A percentile compares a stretch with the other conserved stretches of the same genome.
Conservation (phyloP, 2,888 invertebrate genomes). For the Sarcophaga caerulescens region DNA sequence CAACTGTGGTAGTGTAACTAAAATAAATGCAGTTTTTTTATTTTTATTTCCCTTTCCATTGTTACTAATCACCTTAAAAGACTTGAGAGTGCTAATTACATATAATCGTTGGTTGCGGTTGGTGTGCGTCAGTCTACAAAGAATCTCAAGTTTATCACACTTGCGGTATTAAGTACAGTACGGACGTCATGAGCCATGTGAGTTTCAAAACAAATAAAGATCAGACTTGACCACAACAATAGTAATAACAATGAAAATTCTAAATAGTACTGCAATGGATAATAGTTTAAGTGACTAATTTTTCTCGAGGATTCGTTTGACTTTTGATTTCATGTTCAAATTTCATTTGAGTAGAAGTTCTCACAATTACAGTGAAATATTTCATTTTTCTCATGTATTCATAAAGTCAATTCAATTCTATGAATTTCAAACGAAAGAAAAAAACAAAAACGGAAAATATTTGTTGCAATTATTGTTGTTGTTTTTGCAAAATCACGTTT, state of each 20-base stretch:
- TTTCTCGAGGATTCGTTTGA: too few relatives aligned
- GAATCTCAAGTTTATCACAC: conserved; percentile 44
- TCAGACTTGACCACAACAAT: background rate
- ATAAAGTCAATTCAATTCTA: conserved; percentile 41
- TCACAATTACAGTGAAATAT: background rate
- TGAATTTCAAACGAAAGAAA: conserved; percentile 3
- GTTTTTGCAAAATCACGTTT: conserved; percentile 24
- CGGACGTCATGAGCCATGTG: conserved; percentile 8
- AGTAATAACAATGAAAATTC: background rate
- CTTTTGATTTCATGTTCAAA: too few relatives aligned
- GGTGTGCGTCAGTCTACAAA: conserved; percentile 47
- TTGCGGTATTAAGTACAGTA: conserved; percentile 17
- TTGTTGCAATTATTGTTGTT: background rate
- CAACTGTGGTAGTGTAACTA: background rate
- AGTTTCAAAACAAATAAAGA: background rate
- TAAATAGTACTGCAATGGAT: background rate
- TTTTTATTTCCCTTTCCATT: background rate
- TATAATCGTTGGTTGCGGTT: conserved; percentile 46
- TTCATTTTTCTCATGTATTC: conserved; percentile 2
- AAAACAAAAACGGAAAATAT: too few relatives aligned
- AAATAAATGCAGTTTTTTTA: background rate
- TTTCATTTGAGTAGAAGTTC: too few relatives aligned
- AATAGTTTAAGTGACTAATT: background rate
- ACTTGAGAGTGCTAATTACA: conserved; percentile 54
- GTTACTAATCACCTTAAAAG: conserved; percentile 46